Evolutionary conservation across 2,888 invertebrate genomes (phyloP).

Genomic region (Eugnorisma glareosa): DNA sequence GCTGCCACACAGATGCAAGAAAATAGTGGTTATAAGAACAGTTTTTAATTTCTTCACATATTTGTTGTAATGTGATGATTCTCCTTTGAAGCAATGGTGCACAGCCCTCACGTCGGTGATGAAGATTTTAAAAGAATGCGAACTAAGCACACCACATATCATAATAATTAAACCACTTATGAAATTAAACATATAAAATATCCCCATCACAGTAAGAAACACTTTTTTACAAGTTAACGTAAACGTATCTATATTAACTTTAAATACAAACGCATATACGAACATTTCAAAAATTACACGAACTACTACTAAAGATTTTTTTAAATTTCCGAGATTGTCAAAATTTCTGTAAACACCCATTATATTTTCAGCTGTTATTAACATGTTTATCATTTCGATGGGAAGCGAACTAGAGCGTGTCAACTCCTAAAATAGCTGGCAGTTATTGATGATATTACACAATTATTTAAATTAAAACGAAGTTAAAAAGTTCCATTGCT

Average conservation of each 20-base stretch:
- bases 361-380: conserved; percentile 29
- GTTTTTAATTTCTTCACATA: conserved; percentile 13
- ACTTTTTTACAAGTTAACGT: neutral
- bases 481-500: neutral
- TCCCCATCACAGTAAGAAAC: neutral
- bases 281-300: conserved; percentile 26
- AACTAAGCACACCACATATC: conserved; percentile 1
- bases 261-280: neutral
- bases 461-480: conserved; percentile 23
- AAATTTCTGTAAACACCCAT: conserved; percentile 26
- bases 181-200: conserved; percentile 16
- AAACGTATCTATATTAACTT: conserved; percentile 2
- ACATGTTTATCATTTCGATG: conserved; percentile 28
- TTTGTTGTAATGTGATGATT: neutral
- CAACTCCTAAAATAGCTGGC: neutral
- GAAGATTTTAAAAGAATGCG: conserved; percentile 10
- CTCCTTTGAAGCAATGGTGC: neutral
- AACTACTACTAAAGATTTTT: conserved; percentile 6
- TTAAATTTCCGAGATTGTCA: neutral
- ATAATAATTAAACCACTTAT: conserved; percentile 10
- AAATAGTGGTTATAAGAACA: neutral
- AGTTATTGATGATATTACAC: conserved; percentile 27
- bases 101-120: neutral
- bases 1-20: neutral
- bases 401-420: neutral